phyloP scores from a whole-genome alignment of 2,888 invertebrate genomes.

The Drosophila neotestacea region DNA sequence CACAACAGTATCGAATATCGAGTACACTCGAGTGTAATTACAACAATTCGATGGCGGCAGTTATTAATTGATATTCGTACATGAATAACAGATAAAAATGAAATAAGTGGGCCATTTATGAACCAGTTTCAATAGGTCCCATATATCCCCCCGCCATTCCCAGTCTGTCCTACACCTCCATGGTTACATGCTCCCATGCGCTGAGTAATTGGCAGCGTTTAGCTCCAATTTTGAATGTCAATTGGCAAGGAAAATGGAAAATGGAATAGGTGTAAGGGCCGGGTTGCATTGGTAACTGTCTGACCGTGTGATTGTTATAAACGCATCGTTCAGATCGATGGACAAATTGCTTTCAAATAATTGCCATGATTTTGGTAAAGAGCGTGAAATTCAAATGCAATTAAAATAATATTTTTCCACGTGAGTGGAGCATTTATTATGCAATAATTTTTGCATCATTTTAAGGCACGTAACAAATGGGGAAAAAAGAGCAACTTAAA shows the following conservation, averaged over 20 bases:
- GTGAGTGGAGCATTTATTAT: slow-evolving; percentile 49
- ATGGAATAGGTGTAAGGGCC: slow-evolving; percentile 1
- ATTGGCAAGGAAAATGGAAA: slow-evolving; percentile 34
- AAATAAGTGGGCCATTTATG: slow-evolving; percentile 75
- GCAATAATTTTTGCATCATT: slow-evolving; percentile 44
- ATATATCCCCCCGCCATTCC: not conserved
- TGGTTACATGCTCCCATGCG: slow-evolving; percentile 67
- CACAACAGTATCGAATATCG: slow-evolving; percentile 24
- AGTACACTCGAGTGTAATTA: slow-evolving; percentile 56
- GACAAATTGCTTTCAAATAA: slow-evolving; percentile 65
- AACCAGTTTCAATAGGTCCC: slow-evolving; percentile 45
- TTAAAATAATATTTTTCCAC: slow-evolving; percentile 74
- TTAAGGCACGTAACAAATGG: slow-evolving; percentile 38
- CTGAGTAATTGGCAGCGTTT: slow-evolving; percentile 64
- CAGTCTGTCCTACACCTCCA: slow-evolving; percentile 24
- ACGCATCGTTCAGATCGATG: slow-evolving; percentile 72
- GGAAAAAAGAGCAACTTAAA: not conserved
- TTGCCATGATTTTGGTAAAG: slow-evolving; percentile 59
- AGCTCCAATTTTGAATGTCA: slow-evolving; percentile 61
- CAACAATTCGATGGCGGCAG: slow-evolving; percentile 55
- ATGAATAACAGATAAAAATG: slow-evolving; percentile 52
- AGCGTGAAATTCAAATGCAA: slow-evolving; percentile 76
- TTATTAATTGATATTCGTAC: slow-evolving; percentile 69
- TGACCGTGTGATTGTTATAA: slow-evolving; percentile 54
- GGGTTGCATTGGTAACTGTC: slow-evolving; percentile 18